Evolutionary conservation across 2,797 vertebrate genomes (phyloP).

Genomic region (Balearica regulorum): DNA sequence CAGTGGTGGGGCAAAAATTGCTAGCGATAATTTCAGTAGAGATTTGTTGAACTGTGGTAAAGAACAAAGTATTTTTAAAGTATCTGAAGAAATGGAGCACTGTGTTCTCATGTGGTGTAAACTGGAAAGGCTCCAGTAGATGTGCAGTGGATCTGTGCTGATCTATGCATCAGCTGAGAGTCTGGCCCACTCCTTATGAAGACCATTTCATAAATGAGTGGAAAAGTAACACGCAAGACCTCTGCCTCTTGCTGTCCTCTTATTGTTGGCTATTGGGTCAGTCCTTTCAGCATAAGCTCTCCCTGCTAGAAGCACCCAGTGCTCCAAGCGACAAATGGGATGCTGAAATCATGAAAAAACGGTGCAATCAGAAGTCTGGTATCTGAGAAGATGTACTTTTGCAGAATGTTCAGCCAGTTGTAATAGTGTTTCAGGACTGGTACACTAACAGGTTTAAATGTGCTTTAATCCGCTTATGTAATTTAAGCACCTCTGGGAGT

Average conservation of each 20-base stretch:
- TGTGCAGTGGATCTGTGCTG: background rate
- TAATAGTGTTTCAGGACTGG: background rate
- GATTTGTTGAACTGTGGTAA: background rate
- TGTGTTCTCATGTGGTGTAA: background rate
- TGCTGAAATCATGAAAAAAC: background rate
- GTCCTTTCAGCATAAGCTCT: background rate
- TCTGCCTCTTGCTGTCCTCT: background rate
- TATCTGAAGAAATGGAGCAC: background rate
- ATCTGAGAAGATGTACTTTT: background rate
- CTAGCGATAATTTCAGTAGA: background rate
- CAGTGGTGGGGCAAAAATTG: background rate
- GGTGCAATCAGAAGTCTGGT: background rate
- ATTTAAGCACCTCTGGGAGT: constrained; percentile 28
- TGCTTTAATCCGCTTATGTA: constrained; percentile 24
- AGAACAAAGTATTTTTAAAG: background rate
- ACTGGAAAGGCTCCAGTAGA: background rate
- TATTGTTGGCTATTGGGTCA: background rate
- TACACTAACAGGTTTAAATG: constrained; percentile 33
- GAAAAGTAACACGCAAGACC: background rate
- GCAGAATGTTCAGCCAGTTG: background rate
- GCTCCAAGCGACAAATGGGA: background rate
- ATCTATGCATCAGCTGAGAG: background rate
- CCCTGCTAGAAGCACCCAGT: background rate
- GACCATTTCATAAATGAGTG: background rate
- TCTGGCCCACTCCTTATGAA: background rate